Conservation (phyloP, 2,113 vertebrate species). For the Cynoglossus semilaevis region DNA sequence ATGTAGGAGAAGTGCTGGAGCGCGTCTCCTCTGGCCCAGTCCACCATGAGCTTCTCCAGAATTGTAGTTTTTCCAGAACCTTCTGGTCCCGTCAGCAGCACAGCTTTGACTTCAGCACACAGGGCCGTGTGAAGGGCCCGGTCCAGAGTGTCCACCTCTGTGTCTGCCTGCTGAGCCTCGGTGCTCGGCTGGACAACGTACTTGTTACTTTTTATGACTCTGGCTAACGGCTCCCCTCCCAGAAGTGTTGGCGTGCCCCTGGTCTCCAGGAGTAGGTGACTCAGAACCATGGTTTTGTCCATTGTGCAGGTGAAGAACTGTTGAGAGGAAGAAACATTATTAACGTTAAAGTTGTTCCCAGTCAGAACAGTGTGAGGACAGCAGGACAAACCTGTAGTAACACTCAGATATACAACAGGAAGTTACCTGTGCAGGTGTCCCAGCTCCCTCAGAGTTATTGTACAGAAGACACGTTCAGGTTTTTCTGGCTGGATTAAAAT, state of each 20-base stretch:
- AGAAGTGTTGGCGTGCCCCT: conserved; percentile 37
- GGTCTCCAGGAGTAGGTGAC: conserved; percentile 22
- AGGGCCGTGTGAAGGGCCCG: conserved; percentile 40
- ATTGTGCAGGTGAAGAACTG: conserved; percentile 35
- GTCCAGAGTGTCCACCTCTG: conserved; percentile 23
- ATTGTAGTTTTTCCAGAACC: conserved; percentile 76
- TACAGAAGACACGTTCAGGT: no score
- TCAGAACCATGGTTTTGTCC: conserved; percentile 52
- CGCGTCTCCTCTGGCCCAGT: conserved; percentile 59
- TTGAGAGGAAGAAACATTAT: neutral
- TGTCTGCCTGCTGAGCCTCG: neutral
- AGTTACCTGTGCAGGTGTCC: no score
- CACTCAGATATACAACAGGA: no score
- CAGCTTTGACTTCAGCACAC: conserved; percentile 6
- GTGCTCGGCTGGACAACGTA: conserved; percentile 43
- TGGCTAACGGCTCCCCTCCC: conserved; percentile 51
- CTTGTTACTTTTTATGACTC: conserved; percentile 41
- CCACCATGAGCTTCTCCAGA: conserved; percentile 66
- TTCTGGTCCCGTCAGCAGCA: conserved; percentile 64
- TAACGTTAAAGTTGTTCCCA: neutral
- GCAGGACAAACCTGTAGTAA: no score
- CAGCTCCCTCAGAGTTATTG: no score
- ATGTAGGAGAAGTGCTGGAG: conserved; percentile 62
- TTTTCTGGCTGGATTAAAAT: no score
- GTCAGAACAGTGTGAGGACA: neutral